A percentile compares a stretch with the other conserved stretches of the same genome.
phyloP scores from a whole-genome alignment of 2,113 vertebrate genomes.

The Willisornis vidua region DNA sequence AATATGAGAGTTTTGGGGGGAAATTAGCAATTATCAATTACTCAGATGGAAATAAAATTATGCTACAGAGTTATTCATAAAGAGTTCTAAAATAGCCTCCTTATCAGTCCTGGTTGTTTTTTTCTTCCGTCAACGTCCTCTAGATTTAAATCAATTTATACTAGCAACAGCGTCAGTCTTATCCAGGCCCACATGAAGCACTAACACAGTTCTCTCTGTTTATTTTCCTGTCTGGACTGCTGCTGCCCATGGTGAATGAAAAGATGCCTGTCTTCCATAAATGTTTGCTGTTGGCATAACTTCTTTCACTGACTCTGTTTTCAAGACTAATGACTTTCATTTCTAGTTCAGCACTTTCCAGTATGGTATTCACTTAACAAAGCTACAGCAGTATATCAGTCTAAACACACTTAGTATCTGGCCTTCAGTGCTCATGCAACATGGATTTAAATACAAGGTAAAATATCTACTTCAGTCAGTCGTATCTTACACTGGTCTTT shows the following conservation, averaged over 20 bases:
- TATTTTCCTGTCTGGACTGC: slow-evolving; percentile 29
- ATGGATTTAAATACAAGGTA: neutral
- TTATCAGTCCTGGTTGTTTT: neutral
- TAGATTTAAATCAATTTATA: slow-evolving; percentile 21
- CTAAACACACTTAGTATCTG: neutral
- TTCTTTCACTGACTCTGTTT: slow-evolving; percentile 7
- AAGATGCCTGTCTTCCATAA: slow-evolving; percentile 23
- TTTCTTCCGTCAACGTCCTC: neutral
- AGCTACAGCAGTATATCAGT: neutral
- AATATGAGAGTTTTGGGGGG: neutral
- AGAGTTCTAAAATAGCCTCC: neutral
- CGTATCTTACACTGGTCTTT: neutral
- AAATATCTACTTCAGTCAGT: neutral
- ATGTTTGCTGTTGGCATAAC: neutral
- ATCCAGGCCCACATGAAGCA: neutral
- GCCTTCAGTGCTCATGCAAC: neutral
- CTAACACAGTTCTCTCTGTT: slow-evolving; percentile 34
- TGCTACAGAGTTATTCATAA: neutral
- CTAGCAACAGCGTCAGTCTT: neutral
- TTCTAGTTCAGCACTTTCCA: neutral
- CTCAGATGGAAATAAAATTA: neutral
- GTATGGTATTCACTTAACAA: neutral
- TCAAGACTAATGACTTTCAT: neutral
- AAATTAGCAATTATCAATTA: neutral
- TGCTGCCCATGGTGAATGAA: slow-evolving; percentile 38